Conservation (phyloP, 2,797 vertebrate species). For the Poecilia gillii region DNA sequence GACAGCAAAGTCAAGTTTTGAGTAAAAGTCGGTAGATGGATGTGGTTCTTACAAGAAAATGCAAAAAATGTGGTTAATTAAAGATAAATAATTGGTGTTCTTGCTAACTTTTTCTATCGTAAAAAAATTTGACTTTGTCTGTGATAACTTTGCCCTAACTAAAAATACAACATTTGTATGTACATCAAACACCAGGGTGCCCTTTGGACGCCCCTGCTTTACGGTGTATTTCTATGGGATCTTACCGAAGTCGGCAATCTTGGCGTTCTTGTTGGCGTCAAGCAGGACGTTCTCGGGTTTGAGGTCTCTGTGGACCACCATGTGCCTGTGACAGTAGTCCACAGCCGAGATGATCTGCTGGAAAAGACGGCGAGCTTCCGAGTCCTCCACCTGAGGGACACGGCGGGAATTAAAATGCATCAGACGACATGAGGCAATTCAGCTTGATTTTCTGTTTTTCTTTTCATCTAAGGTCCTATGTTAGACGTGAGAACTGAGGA, state of each 20-base stretch:
- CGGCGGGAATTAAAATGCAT: not conserved
- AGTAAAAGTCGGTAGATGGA: no score
- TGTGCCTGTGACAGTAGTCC: constrained; percentile 98
- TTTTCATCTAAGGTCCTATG: not conserved
- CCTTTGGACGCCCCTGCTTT: no score
- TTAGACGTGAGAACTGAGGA: not conserved
- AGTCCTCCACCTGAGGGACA: constrained; percentile 89
- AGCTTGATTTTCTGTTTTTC: not conserved
- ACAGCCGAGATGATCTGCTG: constrained; percentile 98
- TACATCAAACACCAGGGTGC: no score
- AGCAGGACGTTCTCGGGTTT: constrained; percentile 98
- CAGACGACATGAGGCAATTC: not conserved
- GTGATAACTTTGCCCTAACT: no score
- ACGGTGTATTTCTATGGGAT: not conserved
- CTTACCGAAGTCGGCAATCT: constrained; percentile 98
- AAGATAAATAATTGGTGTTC: no score
- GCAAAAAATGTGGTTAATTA: no score
- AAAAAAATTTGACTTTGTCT: no score
- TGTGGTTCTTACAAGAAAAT: no score
- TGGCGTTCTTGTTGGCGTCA: constrained; percentile 96
- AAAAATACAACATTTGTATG: no score
- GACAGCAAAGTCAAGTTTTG: no score
- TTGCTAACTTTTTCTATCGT: no score
- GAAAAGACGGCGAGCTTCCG: constrained; percentile 94
- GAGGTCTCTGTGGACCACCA: constrained; percentile 98